phyloP scores from a whole-genome alignment of 2,113 vertebrate genomes.

The Myrmecophaga tridactyla region DNA sequence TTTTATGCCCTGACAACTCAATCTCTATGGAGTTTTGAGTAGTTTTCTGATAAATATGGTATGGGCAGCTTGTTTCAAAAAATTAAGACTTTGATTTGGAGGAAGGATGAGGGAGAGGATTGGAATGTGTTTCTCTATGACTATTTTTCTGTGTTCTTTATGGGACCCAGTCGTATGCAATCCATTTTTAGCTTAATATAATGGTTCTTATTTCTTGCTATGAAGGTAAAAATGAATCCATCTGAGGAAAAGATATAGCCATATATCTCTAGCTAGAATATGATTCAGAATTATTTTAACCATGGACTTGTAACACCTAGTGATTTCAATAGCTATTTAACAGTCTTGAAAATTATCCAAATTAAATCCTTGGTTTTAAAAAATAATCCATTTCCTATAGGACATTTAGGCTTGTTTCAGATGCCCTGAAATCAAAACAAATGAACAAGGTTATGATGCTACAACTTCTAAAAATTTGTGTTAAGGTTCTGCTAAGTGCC shows the following conservation, averaged over 20 bases:
- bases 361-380: neutral
- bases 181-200: neutral
- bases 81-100: neutral
- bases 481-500: neutral
- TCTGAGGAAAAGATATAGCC: neutral
- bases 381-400: neutral
- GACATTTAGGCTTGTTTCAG: neutral
- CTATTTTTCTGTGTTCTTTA: neutral
- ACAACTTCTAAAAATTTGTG: neutral
- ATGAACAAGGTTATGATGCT: neutral
- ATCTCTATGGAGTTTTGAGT: neutral
- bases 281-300: neutral
- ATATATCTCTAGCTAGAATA: neutral
- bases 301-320: neutral
- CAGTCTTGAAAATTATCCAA: neutral
- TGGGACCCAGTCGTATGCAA: neutral
- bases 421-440: neutral
- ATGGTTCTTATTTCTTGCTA: neutral
- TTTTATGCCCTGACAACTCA: neutral
- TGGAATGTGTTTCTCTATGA: neutral
- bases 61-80: conserved; percentile 12
- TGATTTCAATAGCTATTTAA: neutral
- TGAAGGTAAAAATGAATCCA: neutral
- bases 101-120: neutral
- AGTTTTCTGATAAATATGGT: neutral